Percentiles rank a stretch among this genome's conserved stretches.
These are phyloP conservation scores for Aleiodes testaceus DNA, from an alignment of 2,888 invertebrate genomes.

Conservation along the genomic window DNA sequence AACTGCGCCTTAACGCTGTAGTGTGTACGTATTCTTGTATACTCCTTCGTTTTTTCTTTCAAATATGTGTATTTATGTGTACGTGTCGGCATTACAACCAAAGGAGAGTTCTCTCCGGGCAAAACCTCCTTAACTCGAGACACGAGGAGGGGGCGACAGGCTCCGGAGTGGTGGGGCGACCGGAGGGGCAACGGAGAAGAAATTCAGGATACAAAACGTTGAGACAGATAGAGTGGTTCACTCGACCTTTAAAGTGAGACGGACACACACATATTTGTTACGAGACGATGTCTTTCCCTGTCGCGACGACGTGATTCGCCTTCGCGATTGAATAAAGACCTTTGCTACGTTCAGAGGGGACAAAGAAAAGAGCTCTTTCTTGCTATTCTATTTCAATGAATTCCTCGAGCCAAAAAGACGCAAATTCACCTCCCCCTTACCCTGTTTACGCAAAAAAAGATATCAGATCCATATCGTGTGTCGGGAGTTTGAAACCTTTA, in stretches of 20 bases:
- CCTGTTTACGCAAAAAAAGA: constrained; percentile 16
- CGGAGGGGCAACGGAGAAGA: constrained; percentile 18
- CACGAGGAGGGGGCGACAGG: background rate
- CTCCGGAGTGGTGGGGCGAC: background rate
- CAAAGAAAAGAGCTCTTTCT: background rate
- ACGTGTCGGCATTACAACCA: constrained; percentile 35
- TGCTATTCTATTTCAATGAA: constrained; percentile 38
- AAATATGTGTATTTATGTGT: constrained; percentile 29
- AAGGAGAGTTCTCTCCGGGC: constrained; percentile 6
- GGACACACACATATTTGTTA: constrained; percentile 67
- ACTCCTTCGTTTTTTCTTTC: background rate
- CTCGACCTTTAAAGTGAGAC: constrained; percentile 48
- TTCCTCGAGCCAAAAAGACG: constrained; percentile 4
- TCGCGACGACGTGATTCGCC: constrained; percentile 68
- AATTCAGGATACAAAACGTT: constrained; percentile 16
- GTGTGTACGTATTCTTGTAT: background rate
- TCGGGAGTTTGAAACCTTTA: constrained; percentile 39
- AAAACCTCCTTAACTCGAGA: constrained; percentile 14
- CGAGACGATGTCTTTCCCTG: constrained; percentile 66
- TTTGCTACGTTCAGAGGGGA: constrained; percentile 56
- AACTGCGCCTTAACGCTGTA: constrained; percentile 39
- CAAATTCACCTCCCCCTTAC: background rate
- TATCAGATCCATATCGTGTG: constrained; percentile 48
- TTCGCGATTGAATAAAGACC: constrained; percentile 70
- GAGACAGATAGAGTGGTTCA: constrained; percentile 43